Evolutionary conservation across 2,797 vertebrate genomes (phyloP).

Genomic region (Percopsis omiscomaycus): DNA sequence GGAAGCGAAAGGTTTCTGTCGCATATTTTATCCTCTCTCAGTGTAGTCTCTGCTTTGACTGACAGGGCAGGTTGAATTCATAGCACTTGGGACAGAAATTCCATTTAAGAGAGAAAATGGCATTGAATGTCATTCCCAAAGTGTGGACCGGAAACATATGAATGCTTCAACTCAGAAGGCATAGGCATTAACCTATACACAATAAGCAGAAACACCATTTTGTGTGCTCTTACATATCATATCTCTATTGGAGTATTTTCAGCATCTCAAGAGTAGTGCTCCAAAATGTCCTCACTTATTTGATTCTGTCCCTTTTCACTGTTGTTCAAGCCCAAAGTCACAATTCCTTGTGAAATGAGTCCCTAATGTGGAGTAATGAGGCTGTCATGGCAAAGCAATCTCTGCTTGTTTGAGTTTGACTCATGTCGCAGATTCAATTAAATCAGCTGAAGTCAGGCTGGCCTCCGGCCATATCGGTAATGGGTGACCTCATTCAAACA

Average conservation of each 20-base stretch:
- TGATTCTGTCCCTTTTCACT: conserved; percentile 69
- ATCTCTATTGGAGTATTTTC: conserved; percentile 39
- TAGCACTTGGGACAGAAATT: conserved; percentile 70
- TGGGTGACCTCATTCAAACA: conserved; percentile 81
- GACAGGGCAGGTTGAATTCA: conserved; percentile 74
- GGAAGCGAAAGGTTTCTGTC: conserved; percentile 68
- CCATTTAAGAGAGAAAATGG: conserved; percentile 71
- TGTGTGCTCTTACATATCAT: conserved; percentile 30
- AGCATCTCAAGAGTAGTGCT: conserved; percentile 51
- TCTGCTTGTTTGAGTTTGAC: conserved; percentile 81
- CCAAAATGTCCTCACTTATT: conserved; percentile 69
- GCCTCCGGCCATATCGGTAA: conserved; percentile 76
- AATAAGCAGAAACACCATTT: conserved; percentile 36
- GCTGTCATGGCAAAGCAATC: conserved; percentile 76
- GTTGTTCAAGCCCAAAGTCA: conserved; percentile 76
- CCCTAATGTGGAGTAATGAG: conserved; percentile 81
- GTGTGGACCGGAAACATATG: conserved; percentile 64
- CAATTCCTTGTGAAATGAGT: conserved; percentile 76
- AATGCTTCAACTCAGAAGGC: conserved; percentile 70
- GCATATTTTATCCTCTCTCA: conserved; percentile 67
- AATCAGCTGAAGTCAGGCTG: conserved; percentile 78
- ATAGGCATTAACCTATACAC: conserved; percentile 68
- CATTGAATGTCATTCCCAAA: conserved; percentile 74
- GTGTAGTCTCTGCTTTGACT: conserved; percentile 62
- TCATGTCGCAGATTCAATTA: conserved; percentile 80